Base-by-base conservation (phyloP, 2,113 vertebrate species). In the Falco punctatus region DNA sequence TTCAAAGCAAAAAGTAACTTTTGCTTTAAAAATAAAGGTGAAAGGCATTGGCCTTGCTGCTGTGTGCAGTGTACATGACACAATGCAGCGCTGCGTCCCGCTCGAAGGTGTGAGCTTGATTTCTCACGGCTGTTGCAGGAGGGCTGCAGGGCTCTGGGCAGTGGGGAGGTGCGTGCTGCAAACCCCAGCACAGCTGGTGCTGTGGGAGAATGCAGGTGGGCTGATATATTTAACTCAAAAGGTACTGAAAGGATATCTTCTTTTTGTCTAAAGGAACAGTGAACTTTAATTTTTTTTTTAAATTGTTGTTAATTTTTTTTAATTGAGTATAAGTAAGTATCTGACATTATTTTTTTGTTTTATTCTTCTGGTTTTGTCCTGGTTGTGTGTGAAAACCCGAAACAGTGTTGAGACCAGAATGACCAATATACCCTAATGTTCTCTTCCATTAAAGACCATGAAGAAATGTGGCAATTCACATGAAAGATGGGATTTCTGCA, bases 401-500 rank as follows among this genome's bases (percentile, higher is more conserved):
- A 32, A 3, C 16, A n/a, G 33, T 13, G 4, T 40, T n/a, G 46
- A 61, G 48, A 49, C 54, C 5, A 2, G 20, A 33, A 17, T 17
- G 42, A 38, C 55, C 40, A 5, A 19, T 16, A 9, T 22, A 15
- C 10, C 8, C 10, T 48, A 6, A 59, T 16, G 14, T 21, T 44
- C 32, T 72, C 24, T 78, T 42, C 42, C 4, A 0, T 9, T 78
- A 19, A 27, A 32, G 51, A 18, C 58, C 4, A 4, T 19, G 38
- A 32, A 59, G 65, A 78, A 71, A 46, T 0, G 6, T 21, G 44
- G 19, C 0, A 4, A 30, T 71, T 26, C 11, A 2, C 11, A 3
- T 6, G 44, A 18, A n/a, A 15, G 11, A 13, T 4, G 38, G 19
- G 38, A 15, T 59, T 77, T 58, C 72, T 72, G 44, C 78, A 26